Evolutionary conservation across 2,113 vertebrate genomes (phyloP).

Genomic region (Irena cyanogastra): DNA sequence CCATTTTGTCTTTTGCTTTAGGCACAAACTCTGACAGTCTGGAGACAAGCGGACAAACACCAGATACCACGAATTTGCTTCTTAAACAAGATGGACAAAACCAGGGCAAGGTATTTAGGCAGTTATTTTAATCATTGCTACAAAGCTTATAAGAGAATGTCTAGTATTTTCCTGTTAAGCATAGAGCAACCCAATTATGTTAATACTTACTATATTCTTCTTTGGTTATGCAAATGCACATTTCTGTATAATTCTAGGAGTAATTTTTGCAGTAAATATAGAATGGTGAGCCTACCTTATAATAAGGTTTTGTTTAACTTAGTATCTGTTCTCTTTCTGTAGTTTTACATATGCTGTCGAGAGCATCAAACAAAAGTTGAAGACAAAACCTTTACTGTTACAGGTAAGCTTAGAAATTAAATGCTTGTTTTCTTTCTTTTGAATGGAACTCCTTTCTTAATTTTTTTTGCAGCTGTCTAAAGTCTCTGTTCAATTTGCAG

Average conservation of each 20-base stretch:
- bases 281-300: background rate
- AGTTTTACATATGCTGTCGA: conserved; percentile 86
- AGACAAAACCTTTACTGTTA: conserved; percentile 85
- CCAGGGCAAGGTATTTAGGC: conserved; percentile 80
- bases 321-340: background rate
- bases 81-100: conserved; percentile 98
- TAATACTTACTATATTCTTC: background rate
- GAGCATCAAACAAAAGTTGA: conserved; percentile 90
- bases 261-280: background rate
- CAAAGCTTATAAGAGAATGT: background rate
- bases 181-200: background rate
- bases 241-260: background rate
- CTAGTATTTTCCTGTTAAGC: background rate
- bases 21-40: conserved; percentile 96
- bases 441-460: background rate
- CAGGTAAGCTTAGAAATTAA: conserved; percentile 78
- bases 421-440: background rate
- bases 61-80: conserved; percentile 91
- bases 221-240: background rate
- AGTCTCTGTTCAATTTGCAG: conserved; percentile 49
- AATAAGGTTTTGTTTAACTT: background rate
- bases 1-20: conserved; percentile 52
- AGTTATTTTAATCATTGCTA: background rate
- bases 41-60: conserved; percentile 94
- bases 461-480: background rate